Evolutionary conservation across 2,797 vertebrate genomes (phyloP).

Genomic region (Eupleurogrammus muticus): DNA sequence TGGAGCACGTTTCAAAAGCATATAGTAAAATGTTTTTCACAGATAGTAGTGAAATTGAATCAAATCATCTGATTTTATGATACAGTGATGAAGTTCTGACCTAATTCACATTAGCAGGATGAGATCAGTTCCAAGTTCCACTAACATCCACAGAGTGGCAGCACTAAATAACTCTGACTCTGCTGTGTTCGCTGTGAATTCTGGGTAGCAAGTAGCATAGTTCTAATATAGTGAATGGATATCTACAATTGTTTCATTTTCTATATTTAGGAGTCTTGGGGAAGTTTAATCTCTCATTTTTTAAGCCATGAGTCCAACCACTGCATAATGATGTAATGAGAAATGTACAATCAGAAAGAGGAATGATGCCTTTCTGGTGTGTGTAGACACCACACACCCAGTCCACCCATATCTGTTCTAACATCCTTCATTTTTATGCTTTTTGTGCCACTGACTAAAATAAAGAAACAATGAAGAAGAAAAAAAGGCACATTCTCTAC

Average conservation of each 20-base stretch:
- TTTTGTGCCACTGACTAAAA: background rate
- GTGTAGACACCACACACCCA: background rate
- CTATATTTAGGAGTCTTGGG: background rate
- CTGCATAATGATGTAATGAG: conserved; percentile 5
- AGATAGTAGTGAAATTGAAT: too few relatives aligned
- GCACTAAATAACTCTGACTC: conserved; percentile 31
- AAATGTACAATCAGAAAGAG: background rate
- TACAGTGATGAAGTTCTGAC: too few relatives aligned
- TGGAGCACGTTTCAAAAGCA: too few relatives aligned
- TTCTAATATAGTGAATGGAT: background rate
- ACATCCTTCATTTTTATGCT: background rate
- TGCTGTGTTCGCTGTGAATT: background rate
- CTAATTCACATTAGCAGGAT: background rate
- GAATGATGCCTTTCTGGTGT: background rate
- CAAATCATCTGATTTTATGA: too few relatives aligned
- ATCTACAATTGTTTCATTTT: background rate
- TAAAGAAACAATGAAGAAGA: background rate
- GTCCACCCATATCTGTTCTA: background rate
- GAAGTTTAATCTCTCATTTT: background rate
- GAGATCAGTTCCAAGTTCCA: background rate
- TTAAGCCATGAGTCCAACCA: background rate
- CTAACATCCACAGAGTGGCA: conserved; percentile 57
- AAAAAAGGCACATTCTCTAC: background rate
- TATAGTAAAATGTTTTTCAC: too few relatives aligned
- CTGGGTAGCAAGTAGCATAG: too few relatives aligned